Evolutionary conservation across 1,140 invertebrate species (phyloP), one percentile per base, ranked within the genome.

Genomic region (Heliconius congener): DNA sequence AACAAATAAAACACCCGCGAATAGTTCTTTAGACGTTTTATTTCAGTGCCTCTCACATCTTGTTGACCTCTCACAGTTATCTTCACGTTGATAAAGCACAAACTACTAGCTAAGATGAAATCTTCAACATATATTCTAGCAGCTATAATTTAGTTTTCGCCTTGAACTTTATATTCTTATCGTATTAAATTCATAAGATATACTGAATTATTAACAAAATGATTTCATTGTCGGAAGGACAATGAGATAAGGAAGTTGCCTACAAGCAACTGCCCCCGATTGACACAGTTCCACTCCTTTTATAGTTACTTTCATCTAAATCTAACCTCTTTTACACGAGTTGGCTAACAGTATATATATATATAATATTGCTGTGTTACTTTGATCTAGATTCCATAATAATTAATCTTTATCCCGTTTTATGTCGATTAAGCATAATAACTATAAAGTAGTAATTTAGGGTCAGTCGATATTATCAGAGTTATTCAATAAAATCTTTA

Each of bases 71-170:
- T 34, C 55, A 60, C n/a, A 37, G 74, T 75, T 75, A 66, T 76
- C 74, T 76, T 46, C 55, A 27, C 74, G 74, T 76, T 76, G 74
- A 76, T 76, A 76, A 76, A 76, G 74, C 74, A 76, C 74, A 70
- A 66, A 76, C 74, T 76, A 18, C n/a, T 4, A 76, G 74, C 57
- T 60, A 42, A 39, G 74, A 70, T 75, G 55, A 76, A 11, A 37
- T 76, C 57, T 76, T 46, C 52, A 76, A 70, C 57, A 76, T 60
- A 27, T 11, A 60, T 60, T 66, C 23, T 66, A 66, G 60, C 60
- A 30, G 27, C 23, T 66, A 66, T 66, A 66, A 66, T 4, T 66
- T 66, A 16, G 27, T 23, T 66, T 66, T 66, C 27, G 60, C 60
- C 60, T 66, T 66, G 60, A 66, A 66, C 60, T 66, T 30, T 16